Evolutionary conservation across 1,140 invertebrate genomes (phyloP), one percentile per base, ranked within the genome.

Genomic region (Parapsyche elsis): DNA sequence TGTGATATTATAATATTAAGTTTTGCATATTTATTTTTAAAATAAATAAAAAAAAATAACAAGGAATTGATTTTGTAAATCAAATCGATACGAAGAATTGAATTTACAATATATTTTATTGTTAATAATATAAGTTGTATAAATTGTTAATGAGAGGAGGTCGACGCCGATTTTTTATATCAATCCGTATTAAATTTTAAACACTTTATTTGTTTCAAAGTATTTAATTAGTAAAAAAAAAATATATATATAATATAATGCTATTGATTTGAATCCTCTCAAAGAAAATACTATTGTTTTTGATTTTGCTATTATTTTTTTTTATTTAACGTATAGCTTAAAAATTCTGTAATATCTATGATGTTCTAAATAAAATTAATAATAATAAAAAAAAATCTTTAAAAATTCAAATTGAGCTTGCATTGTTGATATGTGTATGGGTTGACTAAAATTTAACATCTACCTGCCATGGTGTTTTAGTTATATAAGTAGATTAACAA

Each of bases 341-440:
- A 67, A 67, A 67, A 67, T 67, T 30, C 64, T 67, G 12, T 67
- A n/a, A 67, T 67, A 67, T 49, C 38, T 73, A 73, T 46, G 71
- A 73, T 46, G 71, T 73, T 73, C 45, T 73, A 73, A 45, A 49
- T 46, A 73, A 46, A n/a, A 5, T 46, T 73, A 73, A 73, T 16
- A 67, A 23, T 71, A 38, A 16, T 44, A 26, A 30, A 26, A 26
- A 71, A 26, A 26, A 49, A 16, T 30, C 44, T 75, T 75, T 49
- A 53, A 77, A 30, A 59, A 76, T 77, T 77, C 9, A 30, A 77
- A 77, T 77, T 77, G 53, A 77, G 75, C 75, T 64, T 64, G 53
- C 26, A 77, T 77, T 77, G 53, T 64, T 77, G 57, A 64, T 57
- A 53, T 30, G 38, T 77, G 30, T 57, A 59, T 57, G 21, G 24